Percentiles rank a stretch among this genome's conserved stretches.
Conservation (phyloP, 1,140 invertebrate species). For the Sipha flava region DNA sequence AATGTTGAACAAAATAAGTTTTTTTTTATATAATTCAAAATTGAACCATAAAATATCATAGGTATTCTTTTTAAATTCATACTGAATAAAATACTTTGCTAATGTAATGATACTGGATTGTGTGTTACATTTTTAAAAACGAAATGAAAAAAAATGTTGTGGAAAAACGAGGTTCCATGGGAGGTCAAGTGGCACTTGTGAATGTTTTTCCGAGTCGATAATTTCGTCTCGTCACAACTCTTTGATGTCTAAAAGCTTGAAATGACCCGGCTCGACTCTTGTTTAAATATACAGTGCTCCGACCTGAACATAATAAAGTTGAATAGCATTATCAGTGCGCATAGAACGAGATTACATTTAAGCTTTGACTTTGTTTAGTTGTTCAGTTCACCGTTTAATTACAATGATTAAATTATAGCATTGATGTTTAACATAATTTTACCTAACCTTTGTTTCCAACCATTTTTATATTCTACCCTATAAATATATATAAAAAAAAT, state of each 20-base stretch:
- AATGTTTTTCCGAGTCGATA: slow-evolving; percentile 27
- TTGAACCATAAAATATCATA: not conserved
- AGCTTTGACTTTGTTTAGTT: slow-evolving; percentile 20
- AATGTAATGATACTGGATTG: not conserved
- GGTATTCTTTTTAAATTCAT: not conserved
- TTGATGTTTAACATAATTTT: not conserved
- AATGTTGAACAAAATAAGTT: too few relatives aligned
- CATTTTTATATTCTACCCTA: not conserved
- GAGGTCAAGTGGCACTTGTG: slow-evolving; percentile 21
- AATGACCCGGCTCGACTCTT: slow-evolving; percentile 8
- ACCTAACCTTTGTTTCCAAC: not conserved
- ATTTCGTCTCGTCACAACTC: slow-evolving; percentile 16
- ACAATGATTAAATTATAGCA: slow-evolving; percentile 21
- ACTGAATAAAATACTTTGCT: not conserved
- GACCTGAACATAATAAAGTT: slow-evolving; percentile 17
- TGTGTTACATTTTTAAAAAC: not conserved
- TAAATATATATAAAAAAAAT: not conserved
- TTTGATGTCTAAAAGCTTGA: slow-evolving; percentile 28
- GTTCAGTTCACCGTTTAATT: slow-evolving; percentile 14
- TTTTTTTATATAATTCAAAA: not conserved
- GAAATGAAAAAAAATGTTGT: not conserved
- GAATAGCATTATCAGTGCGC: not conserved
- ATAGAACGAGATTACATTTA: slow-evolving; percentile 1
- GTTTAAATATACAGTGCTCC: slow-evolving; percentile 8
- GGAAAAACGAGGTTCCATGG: not conserved